phyloP scores from a whole-genome alignment of 1,140 invertebrate genomes.

The Ips typographus region DNA sequence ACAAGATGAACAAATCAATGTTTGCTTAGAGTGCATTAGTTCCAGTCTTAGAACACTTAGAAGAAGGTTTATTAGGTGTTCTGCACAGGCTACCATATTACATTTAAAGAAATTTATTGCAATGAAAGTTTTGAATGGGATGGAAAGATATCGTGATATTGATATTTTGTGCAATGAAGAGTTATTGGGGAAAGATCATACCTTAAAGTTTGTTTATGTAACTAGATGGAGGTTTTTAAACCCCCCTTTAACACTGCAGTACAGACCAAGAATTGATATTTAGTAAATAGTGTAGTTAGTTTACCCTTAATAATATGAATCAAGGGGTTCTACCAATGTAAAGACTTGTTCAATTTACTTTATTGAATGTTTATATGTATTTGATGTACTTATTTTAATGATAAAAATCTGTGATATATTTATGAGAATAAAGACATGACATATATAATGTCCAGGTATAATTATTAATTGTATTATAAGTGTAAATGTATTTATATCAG shows the following conservation, averaged over 20 bases:
- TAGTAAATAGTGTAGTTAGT: background rate
- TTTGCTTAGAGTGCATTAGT: conserved; percentile 85
- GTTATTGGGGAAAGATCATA: conserved; percentile 97
- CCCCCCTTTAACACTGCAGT: conserved; percentile 81
- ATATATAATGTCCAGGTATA: no score
- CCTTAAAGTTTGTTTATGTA: conserved; percentile 97
- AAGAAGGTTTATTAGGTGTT: conserved; percentile 88
- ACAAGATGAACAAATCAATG: conserved; percentile 93
- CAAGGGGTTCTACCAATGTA: no score
- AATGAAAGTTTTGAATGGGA: conserved; percentile 86
- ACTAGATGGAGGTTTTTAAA: conserved; percentile 96
- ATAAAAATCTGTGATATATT: no score
- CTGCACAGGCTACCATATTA: conserved; percentile 93
- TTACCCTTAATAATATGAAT: no score
- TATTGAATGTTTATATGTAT: no score
- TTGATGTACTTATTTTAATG: no score
- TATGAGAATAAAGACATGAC: no score
- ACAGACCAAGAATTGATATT: conserved; percentile 63
- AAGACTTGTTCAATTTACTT: no score
- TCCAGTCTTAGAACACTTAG: conserved; percentile 83
- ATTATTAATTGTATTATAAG: no score
- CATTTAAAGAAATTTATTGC: conserved; percentile 98
- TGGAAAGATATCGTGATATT: conserved; percentile 95
- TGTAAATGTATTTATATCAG: no score
- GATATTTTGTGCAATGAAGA: conserved; percentile 99